These are phyloP conservation scores for Lepidochrysops patricia DNA, from an alignment of 2,888 invertebrate species.

Conservation along the genomic window DNA sequence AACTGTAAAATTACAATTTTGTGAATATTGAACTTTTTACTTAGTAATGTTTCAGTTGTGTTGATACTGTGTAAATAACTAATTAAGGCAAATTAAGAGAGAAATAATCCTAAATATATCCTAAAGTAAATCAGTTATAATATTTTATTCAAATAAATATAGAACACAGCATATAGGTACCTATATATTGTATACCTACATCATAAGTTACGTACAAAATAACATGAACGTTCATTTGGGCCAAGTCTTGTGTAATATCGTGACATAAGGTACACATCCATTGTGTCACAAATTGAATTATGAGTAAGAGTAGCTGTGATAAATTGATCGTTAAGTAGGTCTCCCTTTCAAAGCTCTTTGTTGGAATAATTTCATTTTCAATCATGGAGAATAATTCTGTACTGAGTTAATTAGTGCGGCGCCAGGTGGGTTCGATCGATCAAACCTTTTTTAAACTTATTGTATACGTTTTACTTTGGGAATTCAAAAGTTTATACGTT, in stretches of 20 bases:
- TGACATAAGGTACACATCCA: constrained; percentile 9
- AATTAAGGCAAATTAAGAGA: no score
- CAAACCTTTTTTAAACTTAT: constrained; percentile 12
- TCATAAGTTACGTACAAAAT: not conserved
- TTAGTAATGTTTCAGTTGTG: no score
- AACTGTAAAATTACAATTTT: not conserved
- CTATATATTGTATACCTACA: no score
- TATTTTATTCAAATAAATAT: no score
- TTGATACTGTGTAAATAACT: no score
- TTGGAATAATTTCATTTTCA: constrained; percentile 21
- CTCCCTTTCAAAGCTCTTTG: constrained; percentile 17
- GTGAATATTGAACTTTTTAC: no score
- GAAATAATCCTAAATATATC: no score
- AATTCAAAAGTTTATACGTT: no score
- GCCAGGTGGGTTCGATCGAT: constrained; percentile 22
- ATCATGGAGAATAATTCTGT: constrained; percentile 22
- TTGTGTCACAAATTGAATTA: constrained; percentile 24
- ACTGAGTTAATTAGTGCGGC: constrained; percentile 21
- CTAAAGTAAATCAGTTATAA: no score
- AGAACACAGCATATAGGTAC: no score
- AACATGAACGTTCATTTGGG: not conserved
- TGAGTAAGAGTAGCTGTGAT: constrained; percentile 20
- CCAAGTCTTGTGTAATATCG: not conserved
- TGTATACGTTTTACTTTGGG: not conserved
- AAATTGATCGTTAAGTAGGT: constrained; percentile 19